Evolutionary conservation across 1,140 invertebrate species (phyloP), one percentile per base, ranked within the genome.

Genomic region (Achatina immaculata): DNA sequence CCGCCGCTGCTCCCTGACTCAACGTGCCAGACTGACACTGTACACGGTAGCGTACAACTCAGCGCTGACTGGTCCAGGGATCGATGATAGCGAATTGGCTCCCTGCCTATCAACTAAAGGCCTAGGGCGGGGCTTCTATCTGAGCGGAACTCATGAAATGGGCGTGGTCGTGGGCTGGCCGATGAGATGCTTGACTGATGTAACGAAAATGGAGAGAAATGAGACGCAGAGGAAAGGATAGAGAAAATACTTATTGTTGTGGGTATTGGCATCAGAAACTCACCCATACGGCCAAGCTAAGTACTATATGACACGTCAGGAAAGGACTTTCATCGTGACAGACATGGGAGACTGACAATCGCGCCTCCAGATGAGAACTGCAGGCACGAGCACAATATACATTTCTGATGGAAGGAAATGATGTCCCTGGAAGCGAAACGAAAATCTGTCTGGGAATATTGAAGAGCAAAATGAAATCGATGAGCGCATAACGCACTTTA

Each of bases 71-170:
- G 58, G 58, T 34, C n/a, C n/a, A 6, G 2, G 16, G 16, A 62
- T 62, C 28, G 58, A 62, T 62, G 58, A 9, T 16, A 62, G 58
- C 58, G 58, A 62, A 62, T 31, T 62, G 58, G 58, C 58, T 62
- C 16, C 58, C 31, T 62, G 58, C 58, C 58, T 62, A 62, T 34
- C n/a, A 28, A 34, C 1, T 62, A 4, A 31, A 62, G n/a, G n/a
- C n/a, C 28, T 19, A 62, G 28, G n/a, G 58, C n/a, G n/a, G 58
- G 58, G 58, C 58, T 9, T 62, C 4, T 11, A 2, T 31, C 1
- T 62, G n/a, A 62, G 16, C 4, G 9, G 31, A 21, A 58, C 14
- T 58, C 3, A n/a, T 21, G 55, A n/a, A 58, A 62, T 62, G 28
- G 58, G 58, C 58, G 58, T 62, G 58, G 58, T 62, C 7, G 31